Conservation (phyloP, 2,797 vertebrate species). For the Potorous gilbertii region DNA sequence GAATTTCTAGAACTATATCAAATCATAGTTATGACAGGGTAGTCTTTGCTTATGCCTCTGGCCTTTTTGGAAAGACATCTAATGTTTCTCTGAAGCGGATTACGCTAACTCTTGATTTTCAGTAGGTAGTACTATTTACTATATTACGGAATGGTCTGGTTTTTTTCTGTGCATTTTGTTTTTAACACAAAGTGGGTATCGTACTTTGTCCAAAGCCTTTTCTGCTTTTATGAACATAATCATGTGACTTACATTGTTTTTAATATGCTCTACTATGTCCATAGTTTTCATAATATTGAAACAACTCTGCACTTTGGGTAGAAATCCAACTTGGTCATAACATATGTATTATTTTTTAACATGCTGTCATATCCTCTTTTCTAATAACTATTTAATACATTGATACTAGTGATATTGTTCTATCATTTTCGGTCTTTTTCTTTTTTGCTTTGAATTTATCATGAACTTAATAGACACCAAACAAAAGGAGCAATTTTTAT, state of each 20-base stretch:
- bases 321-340: background rate
- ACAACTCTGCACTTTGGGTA: background rate
- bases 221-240: background rate
- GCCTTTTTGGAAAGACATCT: background rate
- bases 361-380: background rate
- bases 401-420: background rate
- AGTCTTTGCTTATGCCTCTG: no score
- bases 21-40: no score
- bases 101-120: background rate
- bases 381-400: background rate
- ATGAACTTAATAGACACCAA: background rate
- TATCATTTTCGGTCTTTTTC: background rate
- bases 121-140: background rate
- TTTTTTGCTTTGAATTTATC: background rate
- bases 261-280: no score
- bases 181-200: background rate
- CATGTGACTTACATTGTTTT: background rate
- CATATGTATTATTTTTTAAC: background rate
- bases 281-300: background rate
- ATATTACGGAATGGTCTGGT: background rate
- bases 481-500: background rate
- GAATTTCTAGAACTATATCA: background rate
- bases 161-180: background rate
- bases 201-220: background rate
- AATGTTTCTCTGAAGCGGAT: background rate